phyloP scores from a whole-genome alignment of 1,140 invertebrate genomes.

The Oryzaephilus surinamensis region DNA sequence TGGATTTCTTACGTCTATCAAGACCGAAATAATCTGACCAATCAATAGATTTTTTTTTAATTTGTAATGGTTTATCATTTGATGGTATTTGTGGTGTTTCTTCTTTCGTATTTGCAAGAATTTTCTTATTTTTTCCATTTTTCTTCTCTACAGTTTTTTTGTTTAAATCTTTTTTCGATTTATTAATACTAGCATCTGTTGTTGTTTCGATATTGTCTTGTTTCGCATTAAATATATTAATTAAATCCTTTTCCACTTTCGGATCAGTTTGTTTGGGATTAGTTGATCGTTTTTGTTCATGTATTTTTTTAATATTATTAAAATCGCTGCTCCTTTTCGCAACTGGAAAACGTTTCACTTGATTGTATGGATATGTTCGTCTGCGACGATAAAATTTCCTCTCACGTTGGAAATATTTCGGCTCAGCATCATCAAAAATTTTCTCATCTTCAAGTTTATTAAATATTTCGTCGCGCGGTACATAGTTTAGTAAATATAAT shows the following conservation, averaged over 20 bases:
- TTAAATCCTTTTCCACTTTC: conserved; percentile 44
- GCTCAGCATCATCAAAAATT: conserved; percentile 4
- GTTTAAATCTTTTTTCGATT: conserved; percentile 5
- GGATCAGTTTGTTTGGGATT: conserved; percentile 28
- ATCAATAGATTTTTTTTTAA: conserved; percentile 68
- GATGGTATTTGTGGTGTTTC: conserved; percentile 3
- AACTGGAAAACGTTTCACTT: conserved; percentile 49
- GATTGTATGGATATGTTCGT: conserved; percentile 6
- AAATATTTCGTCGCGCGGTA: conserved; percentile 11
- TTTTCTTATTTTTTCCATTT: conserved; percentile 7
- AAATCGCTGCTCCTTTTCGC: conserved; percentile 45
- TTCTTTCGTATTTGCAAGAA: too few relatives aligned
- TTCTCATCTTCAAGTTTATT: conserved; percentile 11
- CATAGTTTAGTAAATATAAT: neutral
- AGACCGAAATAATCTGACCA: conserved; percentile 79
- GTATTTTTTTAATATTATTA: conserved; percentile 24
- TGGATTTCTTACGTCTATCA: conserved; percentile 59
- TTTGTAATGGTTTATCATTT: conserved; percentile 38
- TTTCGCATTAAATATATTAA: conserved; percentile 40
- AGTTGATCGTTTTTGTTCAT: conserved; percentile 26
- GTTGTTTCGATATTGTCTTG: conserved; percentile 14
- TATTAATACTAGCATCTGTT: conserved; percentile 9
- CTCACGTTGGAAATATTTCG: conserved; percentile 8
- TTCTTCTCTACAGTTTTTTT: conserved; percentile 18
- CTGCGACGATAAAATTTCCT: conserved; percentile 9